These are phyloP conservation scores for Melanogrammus aeglefinus DNA, from an alignment of 2,797 vertebrate species.

Conservation along the genomic window DNA sequence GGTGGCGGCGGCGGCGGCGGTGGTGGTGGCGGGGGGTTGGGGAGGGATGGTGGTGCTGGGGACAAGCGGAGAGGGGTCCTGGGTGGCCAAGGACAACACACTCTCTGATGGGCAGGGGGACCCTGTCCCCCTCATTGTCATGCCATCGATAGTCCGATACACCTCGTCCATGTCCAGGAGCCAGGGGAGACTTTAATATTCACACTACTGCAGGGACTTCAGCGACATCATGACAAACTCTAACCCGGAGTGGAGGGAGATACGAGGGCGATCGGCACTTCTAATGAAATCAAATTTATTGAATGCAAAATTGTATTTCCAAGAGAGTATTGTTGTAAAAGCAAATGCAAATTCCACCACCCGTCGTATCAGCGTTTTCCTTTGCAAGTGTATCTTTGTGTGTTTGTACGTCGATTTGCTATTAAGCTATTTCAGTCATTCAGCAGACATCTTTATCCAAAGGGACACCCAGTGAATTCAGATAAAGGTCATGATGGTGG, in stretches of 20 bases:
- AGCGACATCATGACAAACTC: neutral
- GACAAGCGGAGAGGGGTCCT: neutral
- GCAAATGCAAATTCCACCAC: neutral
- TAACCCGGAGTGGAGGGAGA: neutral
- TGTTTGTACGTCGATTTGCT: neutral
- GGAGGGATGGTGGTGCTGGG: neutral
- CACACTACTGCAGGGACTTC: neutral
- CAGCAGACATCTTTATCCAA: neutral
- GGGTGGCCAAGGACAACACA: constrained; percentile 56
- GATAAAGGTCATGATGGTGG: neutral
- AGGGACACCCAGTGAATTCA: neutral
- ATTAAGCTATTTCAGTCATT: neutral
- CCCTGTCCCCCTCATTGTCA: constrained; percentile 50
- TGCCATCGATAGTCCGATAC: constrained; percentile 53
- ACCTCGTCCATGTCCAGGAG: constrained; percentile 51
- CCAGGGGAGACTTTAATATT: constrained; percentile 48
- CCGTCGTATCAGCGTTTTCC: neutral
- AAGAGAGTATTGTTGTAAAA: neutral
- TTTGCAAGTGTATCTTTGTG: neutral
- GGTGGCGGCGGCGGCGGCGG: neutral
- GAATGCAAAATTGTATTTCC: too few species aligned
- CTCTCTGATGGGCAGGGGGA: constrained; percentile 32
- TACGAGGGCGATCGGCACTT: too few species aligned
- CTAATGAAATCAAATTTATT: too few species aligned
- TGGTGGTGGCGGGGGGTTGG: neutral